Percentiles rank a stretch among this genome's conserved stretches.
Conservation (phyloP, 2,797 vertebrate species). For the Enteromius fasciolatus region DNA sequence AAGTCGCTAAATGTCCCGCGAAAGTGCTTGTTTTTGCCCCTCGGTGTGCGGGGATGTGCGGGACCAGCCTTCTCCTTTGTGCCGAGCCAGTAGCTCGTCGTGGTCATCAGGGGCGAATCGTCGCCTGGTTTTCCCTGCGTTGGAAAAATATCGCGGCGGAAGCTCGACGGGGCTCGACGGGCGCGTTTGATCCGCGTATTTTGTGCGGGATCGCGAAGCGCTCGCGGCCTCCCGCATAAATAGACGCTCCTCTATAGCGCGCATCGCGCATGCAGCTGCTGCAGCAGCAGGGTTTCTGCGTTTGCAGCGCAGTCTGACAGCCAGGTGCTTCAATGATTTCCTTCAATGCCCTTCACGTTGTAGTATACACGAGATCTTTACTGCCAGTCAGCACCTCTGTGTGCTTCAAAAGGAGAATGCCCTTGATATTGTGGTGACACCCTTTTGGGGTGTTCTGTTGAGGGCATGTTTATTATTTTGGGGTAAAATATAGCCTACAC, state of each 20-base stretch:
- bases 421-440: slow-evolving; percentile 9
- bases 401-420: background rate
- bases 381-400: background rate
- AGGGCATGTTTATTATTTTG: background rate
- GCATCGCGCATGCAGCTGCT: slow-evolving; percentile 11
- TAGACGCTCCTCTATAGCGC: slow-evolving; percentile 53
- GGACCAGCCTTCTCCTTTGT: slow-evolving; percentile 81
- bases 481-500: background rate
- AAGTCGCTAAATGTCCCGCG: slow-evolving; percentile 78
- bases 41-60: slow-evolving; percentile 65
- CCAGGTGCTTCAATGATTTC: background rate
- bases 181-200: slow-evolving; percentile 25
- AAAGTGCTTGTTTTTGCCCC: slow-evolving; percentile 69
- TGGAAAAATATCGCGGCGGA: background rate
- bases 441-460: background rate
- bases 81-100: slow-evolving; percentile 72
- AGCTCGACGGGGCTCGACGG: slow-evolving; percentile 21
- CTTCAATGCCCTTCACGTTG: background rate
- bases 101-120: slow-evolving; percentile 67
- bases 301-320: slow-evolving; percentile 54
- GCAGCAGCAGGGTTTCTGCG: slow-evolving; percentile 42
- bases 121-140: slow-evolving; percentile 59
- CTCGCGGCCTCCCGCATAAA: slow-evolving; percentile 48
- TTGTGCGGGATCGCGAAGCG: slow-evolving; percentile 49
- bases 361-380: background rate